phyloP scores from a whole-genome alignment of 2,113 vertebrate species.

The Fulmarus glacialis region DNA sequence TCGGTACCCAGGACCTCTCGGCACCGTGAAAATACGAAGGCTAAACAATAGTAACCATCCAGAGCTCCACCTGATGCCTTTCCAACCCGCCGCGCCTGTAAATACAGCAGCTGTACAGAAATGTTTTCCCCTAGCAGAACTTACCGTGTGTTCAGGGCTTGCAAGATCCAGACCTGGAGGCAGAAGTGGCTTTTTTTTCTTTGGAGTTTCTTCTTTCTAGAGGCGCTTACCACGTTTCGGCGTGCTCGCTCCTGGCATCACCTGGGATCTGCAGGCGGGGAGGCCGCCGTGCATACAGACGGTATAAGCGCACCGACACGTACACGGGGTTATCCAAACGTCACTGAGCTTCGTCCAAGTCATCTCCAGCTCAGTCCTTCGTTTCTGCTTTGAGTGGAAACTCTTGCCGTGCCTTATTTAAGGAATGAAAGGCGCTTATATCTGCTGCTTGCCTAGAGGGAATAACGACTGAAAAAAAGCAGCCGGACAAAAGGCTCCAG shows the following conservation, averaged over 20 bases:
- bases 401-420: background rate
- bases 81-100: background rate
- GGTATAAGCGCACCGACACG: no score
- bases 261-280: background rate
- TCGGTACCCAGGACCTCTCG: background rate
- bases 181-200: background rate
- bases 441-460: background rate
- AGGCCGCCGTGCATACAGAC: background rate
- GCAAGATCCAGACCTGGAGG: background rate
- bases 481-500: background rate
- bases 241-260: background rate
- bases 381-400: background rate
- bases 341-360: background rate
- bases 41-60: background rate
- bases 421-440: background rate
- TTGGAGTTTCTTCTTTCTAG: background rate
- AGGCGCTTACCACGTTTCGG: accelerated
- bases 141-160: background rate
- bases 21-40: background rate
- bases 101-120: background rate
- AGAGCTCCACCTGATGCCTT: background rate
- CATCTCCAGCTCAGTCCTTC: accelerated
- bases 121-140: background rate
- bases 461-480: background rate
- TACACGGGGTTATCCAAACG: background rate